phyloP scores from a whole-genome alignment of 2,888 invertebrate genomes.

The Drosophila putrida region DNA sequence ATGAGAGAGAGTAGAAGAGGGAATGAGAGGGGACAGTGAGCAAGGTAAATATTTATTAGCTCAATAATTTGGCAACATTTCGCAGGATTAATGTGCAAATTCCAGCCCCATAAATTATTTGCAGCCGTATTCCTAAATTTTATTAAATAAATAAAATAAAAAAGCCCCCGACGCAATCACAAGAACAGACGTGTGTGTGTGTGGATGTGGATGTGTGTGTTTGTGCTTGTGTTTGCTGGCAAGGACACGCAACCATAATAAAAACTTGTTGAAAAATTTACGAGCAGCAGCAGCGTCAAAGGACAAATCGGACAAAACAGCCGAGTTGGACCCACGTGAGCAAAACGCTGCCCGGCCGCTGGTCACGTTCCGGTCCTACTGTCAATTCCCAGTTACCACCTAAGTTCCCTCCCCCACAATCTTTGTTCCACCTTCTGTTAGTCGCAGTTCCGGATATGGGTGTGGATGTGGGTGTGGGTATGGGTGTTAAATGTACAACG shows the following conservation, averaged over 20 bases:
- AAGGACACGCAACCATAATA: constrained; percentile 71
- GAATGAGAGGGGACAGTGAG: constrained; percentile 22
- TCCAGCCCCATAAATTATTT: constrained; percentile 67
- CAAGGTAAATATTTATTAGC: constrained; percentile 72
- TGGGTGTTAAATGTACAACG: constrained; percentile 10
- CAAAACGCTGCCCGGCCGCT: constrained; percentile 39
- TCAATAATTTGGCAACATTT: constrained; percentile 75
- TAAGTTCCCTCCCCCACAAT: background rate
- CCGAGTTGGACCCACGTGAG: constrained; percentile 44
- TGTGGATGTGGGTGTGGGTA: constrained; percentile 1
- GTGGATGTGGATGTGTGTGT: constrained; percentile 6
- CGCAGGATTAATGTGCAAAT: constrained; percentile 67
- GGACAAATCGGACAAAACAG: constrained; percentile 64
- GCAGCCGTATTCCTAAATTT: constrained; percentile 62
- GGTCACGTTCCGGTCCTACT: constrained; percentile 61
- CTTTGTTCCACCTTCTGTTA: background rate
- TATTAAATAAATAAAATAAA: constrained; percentile 70
- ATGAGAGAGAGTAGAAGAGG: background rate
- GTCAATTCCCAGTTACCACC: constrained; percentile 13
- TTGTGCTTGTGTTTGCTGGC: constrained; percentile 24
- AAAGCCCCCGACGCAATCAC: constrained; percentile 37
- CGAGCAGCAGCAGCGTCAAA: constrained; percentile 62
- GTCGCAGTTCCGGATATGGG: constrained; percentile 3
- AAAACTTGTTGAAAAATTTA: constrained; percentile 76
- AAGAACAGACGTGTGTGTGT: constrained; percentile 20